phyloP scores from a whole-genome alignment of 2,113 vertebrate species.

The Corydoras sp. region DNA sequence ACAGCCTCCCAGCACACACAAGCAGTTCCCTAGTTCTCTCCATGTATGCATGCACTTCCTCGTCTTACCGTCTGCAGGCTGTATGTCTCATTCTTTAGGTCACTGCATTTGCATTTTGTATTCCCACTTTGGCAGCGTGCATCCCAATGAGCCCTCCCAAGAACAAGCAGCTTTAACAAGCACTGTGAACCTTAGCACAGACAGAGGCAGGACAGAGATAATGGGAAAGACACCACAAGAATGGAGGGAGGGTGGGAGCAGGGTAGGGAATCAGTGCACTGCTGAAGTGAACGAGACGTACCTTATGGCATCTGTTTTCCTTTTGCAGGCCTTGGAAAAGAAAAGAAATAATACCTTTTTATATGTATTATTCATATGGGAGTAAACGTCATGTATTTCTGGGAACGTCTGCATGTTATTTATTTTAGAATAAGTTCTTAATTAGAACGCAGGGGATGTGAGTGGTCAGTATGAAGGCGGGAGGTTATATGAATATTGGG shows the following conservation, averaged over 20 bases:
- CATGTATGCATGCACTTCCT: not conserved
- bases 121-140: constrained; percentile 54
- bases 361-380: no score
- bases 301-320: constrained; percentile 81
- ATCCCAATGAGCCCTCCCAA: constrained; percentile 52
- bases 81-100: constrained; percentile 65
- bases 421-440: no score
- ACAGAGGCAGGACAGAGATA: constrained; percentile 52
- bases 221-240: constrained; percentile 35
- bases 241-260: constrained; percentile 16
- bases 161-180: constrained; percentile 46
- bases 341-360: constrained; percentile 64
- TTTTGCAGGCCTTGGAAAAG: constrained; percentile 74
- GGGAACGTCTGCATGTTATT: no score
- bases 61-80: constrained; percentile 62
- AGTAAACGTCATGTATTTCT: no score
- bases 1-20: constrained; percentile 2
- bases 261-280: constrained; percentile 16
- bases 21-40: not conserved
- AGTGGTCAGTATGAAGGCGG: no score
- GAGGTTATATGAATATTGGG: no score
- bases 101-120: constrained; percentile 53
- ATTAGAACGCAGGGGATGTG: no score
- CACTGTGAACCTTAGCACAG: constrained; percentile 44
- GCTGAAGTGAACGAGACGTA: constrained; percentile 65